Evolutionary conservation across 30 jellyfish, hydroid and myxozoan species (phyloP), one percentile per base, ranked within the genome.

Genomic region (Phacellophora camtschatica): DNA sequence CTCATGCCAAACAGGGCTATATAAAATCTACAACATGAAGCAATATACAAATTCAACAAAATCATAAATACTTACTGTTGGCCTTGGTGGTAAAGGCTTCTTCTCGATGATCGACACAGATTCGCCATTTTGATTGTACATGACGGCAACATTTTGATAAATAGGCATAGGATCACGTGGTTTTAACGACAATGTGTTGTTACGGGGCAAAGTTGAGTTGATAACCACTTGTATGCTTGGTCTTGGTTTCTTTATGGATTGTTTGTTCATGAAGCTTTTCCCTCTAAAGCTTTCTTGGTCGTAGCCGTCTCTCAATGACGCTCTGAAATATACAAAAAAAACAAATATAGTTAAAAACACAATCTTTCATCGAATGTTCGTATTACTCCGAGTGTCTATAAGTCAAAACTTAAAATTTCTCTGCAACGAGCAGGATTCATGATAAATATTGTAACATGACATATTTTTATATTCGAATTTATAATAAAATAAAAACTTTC

Each of bases 281-380:
- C 85, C 85, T 5, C 39, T 16, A 66, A 41, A 71, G 34, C 85
- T 78, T 24, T 61, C 90, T 37, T 78, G 65, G 51, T 78, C 90
- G 75, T 78, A 62, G 48, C 63, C 72, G 24, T 43, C 82, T 29
- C 82, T 57, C 37, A 78, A 74, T 15, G 90, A 64, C 1, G 90
- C 90, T 27, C 90, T 78, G 41, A 56, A 28, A 20, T 56, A 28
- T 32, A 20, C 15, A n/a, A n/a, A n/a, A n/a, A n/a, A n/a, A n/a
- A n/a, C n/a, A n/a, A n/a, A n/a, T n/a, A n/a, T n/a, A n/a, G n/a
- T n/a, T n/a, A n/a, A n/a, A n/a, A n/a, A n/a, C n/a, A n/a, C n/a
- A n/a, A n/a, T n/a, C n/a, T n/a, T n/a, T n/a, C n/a, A n/a, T n/a
- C n/a, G n/a, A n/a, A n/a, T n/a, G n/a, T n/a, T n/a, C n/a, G n/a